These are phyloP conservation scores for Takifugu rubripes DNA, from an alignment of 2,797 vertebrate species.

Conservation along the genomic window DNA sequence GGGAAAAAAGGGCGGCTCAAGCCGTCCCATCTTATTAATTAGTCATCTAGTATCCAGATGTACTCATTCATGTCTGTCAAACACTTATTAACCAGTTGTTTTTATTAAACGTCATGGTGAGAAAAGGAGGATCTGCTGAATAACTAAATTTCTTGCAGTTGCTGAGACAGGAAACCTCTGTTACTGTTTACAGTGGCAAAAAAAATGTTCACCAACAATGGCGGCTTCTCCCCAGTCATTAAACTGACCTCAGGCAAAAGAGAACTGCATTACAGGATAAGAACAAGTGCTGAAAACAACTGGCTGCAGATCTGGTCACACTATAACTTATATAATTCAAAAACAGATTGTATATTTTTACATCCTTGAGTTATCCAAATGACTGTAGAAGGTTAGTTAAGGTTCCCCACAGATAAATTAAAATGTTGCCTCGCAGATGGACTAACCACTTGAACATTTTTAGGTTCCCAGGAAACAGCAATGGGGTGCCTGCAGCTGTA, in stretches of 20 bases:
- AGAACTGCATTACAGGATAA: constrained; percentile 30
- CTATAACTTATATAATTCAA: constrained; percentile 16
- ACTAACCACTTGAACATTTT: no score
- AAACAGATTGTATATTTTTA: not conserved
- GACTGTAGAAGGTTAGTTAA: no score
- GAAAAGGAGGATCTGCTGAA: constrained; percentile 16
- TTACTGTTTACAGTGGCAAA: constrained; percentile 23
- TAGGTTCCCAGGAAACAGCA: no score
- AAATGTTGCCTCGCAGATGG: no score
- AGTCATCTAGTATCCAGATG: no score
- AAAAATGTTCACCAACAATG: constrained; percentile 3
- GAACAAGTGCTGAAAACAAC: constrained; percentile 21
- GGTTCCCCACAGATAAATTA: no score
- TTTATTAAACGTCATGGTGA: constrained; percentile 5
- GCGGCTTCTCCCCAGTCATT: constrained; percentile 39
- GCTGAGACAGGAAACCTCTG: constrained; percentile 34
- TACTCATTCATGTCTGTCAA: not conserved
- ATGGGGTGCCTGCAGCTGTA: not conserved
- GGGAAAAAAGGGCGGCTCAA: not conserved
- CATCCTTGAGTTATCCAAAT: no score
- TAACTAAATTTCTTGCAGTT: constrained; percentile 32
- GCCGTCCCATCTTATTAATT: not conserved
- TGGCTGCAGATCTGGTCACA: constrained; percentile 9
- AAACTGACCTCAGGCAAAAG: constrained; percentile 21
- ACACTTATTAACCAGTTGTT: constrained; percentile 10